A percentile compares a stretch with the other conserved stretches of the same genome.
phyloP scores from a whole-genome alignment of 1,140 invertebrate genomes.

The Zaprionus capensis region DNA sequence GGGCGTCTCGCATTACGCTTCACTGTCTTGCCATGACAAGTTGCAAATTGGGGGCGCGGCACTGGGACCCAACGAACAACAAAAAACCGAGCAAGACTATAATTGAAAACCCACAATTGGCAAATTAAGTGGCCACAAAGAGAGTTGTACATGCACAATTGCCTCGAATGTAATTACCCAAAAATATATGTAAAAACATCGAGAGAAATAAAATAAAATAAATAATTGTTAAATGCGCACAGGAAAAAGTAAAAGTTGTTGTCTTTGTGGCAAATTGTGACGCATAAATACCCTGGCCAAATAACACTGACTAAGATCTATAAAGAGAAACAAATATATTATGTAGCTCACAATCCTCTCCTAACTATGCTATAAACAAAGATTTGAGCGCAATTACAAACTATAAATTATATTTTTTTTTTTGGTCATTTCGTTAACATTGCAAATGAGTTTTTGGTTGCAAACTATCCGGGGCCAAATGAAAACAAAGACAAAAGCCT shows the following conservation, averaged over 20 bases:
- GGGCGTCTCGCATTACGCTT: background rate
- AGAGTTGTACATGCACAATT: constrained; percentile 35
- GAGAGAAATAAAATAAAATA: constrained; percentile 8
- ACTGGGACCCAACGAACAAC: background rate
- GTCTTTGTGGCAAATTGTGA: background rate
- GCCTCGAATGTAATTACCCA: constrained; percentile 33
- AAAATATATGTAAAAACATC: constrained; percentile 14
- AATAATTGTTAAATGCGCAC: constrained; percentile 2
- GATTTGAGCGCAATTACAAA: constrained; percentile 24
- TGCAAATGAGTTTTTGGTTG: constrained; percentile 63
- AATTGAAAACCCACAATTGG: constrained; percentile 52
- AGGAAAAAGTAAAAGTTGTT: constrained; percentile 5
- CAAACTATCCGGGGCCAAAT: constrained; percentile 47
- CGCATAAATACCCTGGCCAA: too few species aligned
- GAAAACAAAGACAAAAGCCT: constrained; percentile 7
- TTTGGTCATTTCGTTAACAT: constrained; percentile 65
- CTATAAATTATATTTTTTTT: constrained; percentile 42
- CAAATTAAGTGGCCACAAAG: constrained; percentile 53
- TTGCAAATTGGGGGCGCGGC: constrained; percentile 32
- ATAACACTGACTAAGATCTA: background rate
- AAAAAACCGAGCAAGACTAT: constrained; percentile 10
- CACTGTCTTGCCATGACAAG: constrained; percentile 3
- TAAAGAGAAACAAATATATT: background rate
- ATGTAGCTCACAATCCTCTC: background rate
- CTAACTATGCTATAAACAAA: constrained; percentile 6